phyloP scores from a whole-genome alignment of 2,888 invertebrate species.

The Pteria penguin region DNA sequence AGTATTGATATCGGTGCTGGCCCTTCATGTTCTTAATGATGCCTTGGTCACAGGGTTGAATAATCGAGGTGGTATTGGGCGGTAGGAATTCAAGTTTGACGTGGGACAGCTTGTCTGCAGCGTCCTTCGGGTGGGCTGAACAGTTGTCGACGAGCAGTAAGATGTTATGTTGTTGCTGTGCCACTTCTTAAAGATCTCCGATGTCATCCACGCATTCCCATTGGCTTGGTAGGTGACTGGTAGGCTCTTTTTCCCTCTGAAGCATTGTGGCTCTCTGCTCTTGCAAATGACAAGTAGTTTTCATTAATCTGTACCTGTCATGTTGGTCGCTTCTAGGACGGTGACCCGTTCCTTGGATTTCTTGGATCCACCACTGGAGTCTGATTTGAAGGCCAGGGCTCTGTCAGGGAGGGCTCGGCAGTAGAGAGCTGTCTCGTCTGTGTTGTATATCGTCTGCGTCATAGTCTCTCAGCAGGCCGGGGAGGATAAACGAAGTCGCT shows the following conservation, averaged over 20 bases:
- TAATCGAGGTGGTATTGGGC: constrained; percentile 25
- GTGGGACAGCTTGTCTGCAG: constrained; percentile 1
- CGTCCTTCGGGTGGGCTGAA: constrained; percentile 26
- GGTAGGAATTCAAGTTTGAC: constrained; percentile 27
- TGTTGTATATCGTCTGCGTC: constrained; percentile 28
- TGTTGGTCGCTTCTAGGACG: constrained; percentile 33
- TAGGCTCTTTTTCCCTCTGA: constrained; percentile 33
- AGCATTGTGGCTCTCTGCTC: constrained; percentile 32
- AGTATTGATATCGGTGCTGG: constrained; percentile 22
- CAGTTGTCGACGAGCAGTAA: constrained; percentile 41
- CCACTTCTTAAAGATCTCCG: constrained; percentile 32
- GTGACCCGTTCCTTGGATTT: constrained; percentile 41
- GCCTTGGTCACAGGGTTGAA: too few relatives aligned
- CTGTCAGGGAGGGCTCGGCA: constrained; percentile 31
- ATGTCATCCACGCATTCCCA: constrained; percentile 37
- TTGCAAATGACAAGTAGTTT: constrained; percentile 41
- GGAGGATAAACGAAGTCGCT: too few relatives aligned
- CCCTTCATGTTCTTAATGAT: constrained; percentile 40
- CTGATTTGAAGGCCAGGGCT: constrained; percentile 8
- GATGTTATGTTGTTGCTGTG: constrained; percentile 15
- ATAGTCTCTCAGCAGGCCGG: constrained; percentile 14
- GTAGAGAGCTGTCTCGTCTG: constrained; percentile 40
- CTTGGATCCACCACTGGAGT: constrained; percentile 3
- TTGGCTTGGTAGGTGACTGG: constrained; percentile 31
- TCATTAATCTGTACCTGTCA: constrained; percentile 39